Percentiles rank a stretch among this genome's conserved stretches.
Evolutionary conservation across 2,113 vertebrate species (phyloP).

Genomic region (Chauna torquata): DNA sequence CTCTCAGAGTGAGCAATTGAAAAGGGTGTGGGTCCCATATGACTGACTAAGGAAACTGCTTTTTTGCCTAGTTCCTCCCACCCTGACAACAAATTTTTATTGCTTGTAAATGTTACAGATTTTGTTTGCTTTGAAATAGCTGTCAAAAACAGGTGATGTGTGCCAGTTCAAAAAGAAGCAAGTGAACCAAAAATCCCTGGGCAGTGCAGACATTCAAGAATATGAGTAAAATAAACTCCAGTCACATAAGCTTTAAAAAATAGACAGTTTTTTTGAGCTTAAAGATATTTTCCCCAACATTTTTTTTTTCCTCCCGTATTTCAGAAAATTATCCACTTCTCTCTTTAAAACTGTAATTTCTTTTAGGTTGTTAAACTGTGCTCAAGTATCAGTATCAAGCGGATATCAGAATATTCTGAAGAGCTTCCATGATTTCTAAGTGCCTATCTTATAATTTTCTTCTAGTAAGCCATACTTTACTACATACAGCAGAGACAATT

Average conservation of each 20-base stretch:
- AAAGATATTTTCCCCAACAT: background rate
- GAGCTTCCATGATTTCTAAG: background rate
- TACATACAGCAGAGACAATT: background rate
- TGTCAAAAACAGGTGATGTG: background rate
- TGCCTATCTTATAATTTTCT: background rate
- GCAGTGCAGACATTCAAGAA: background rate
- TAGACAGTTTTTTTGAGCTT: background rate
- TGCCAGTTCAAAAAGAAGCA: background rate
- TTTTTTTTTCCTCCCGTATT: background rate
- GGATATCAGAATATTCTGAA: background rate
- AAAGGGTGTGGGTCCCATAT: background rate
- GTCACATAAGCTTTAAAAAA: background rate
- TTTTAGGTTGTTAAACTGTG: background rate
- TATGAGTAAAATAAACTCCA: background rate
- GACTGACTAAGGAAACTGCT: background rate
- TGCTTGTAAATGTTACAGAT: background rate
- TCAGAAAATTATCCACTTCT: background rate
- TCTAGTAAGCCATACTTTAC: background rate
- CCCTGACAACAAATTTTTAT: background rate
- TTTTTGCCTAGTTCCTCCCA: background rate
- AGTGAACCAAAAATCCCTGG: conserved; percentile 26
- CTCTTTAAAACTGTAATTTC: background rate
- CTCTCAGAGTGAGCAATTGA: background rate
- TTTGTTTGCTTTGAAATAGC: conserved; percentile 2
- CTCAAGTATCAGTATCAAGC: background rate